A percentile compares a stretch with the other conserved stretches of the same genome.
These are phyloP conservation scores for Eremophila alpestris DNA, from an alignment of 2,797 vertebrate species.

Conservation along the genomic window DNA sequence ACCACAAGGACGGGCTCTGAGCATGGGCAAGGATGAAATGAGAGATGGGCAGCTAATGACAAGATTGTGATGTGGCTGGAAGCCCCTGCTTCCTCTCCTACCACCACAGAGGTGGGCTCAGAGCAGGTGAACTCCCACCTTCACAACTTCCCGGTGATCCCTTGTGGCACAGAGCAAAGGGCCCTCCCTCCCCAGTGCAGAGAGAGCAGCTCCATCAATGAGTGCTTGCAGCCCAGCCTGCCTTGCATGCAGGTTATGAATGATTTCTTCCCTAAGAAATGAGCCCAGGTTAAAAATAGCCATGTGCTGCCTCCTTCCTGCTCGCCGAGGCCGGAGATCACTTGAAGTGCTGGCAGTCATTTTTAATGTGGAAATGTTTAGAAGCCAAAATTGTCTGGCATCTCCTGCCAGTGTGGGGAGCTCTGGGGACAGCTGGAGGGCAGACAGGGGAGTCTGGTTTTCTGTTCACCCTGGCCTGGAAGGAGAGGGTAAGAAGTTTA, in stretches of 20 bases:
- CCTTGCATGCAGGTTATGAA: conserved; percentile 7
- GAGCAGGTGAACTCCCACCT: neutral
- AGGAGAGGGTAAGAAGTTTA: neutral
- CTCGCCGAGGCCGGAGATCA: neutral
- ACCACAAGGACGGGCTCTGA: neutral
- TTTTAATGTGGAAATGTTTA: neutral
- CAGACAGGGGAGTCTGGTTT: neutral
- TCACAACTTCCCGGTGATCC: neutral
- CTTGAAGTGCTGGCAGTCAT: neutral
- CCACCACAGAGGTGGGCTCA: neutral
- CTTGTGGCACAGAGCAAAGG: neutral
- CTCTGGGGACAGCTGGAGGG: neutral
- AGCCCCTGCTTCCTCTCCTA: neutral
- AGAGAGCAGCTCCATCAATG: neutral
- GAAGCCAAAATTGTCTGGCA: neutral
- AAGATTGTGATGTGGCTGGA: neutral
- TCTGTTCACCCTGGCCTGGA: neutral
- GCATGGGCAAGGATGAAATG: fast-evolving
- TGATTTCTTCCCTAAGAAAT: conserved; percentile 36
- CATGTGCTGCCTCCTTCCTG: conserved; percentile 21
- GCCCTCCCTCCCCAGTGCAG: neutral
- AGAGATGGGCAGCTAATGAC: neutral
- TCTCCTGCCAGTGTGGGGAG: neutral
- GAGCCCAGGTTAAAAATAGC: conserved; percentile 49
- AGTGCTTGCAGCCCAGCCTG: neutral